Percentiles rank a stretch among this genome's conserved stretches.
These are phyloP conservation scores for Oopsacas minuta DNA, from an alignment of 37 sponge, comb jelly and placozoan genomes.

Conservation along the genomic window DNA sequence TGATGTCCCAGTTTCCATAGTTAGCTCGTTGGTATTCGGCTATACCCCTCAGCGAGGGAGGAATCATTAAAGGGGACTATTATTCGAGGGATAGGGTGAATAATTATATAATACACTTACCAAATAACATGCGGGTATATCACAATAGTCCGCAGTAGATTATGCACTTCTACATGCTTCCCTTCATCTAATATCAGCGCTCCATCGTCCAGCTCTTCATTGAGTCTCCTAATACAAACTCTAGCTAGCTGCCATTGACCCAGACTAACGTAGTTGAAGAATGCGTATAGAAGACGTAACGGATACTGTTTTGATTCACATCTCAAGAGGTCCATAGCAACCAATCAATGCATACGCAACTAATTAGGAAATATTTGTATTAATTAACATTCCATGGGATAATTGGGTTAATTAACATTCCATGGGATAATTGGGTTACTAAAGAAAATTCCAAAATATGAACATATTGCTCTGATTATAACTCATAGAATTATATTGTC, in stretches of 20 bases:
- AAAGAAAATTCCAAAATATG: no score
- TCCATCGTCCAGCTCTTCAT: background rate
- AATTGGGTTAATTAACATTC: no score
- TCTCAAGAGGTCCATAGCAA: background rate
- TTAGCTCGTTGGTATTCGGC: no score
- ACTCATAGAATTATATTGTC: no score
- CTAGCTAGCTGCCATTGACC: background rate
- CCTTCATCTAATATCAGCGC: background rate
- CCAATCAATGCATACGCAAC: no score
- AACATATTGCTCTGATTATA: no score
- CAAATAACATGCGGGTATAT: background rate
- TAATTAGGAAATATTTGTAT: no score
- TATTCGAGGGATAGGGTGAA: background rate
- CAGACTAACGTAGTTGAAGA: conserved; percentile 14
- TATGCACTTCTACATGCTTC: background rate
- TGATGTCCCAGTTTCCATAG: no score
- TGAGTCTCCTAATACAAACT: background rate
- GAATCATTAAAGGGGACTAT: no score
- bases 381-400: no score
- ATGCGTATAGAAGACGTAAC: background rate
- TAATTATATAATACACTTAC: background rate
- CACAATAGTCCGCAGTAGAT: background rate
- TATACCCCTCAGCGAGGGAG: no score
- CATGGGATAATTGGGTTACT: no score
- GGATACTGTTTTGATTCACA: background rate